Base-by-base conservation (phyloP, 2,888 invertebrate genomes). In the Oegoconia quadripuncta region DNA sequence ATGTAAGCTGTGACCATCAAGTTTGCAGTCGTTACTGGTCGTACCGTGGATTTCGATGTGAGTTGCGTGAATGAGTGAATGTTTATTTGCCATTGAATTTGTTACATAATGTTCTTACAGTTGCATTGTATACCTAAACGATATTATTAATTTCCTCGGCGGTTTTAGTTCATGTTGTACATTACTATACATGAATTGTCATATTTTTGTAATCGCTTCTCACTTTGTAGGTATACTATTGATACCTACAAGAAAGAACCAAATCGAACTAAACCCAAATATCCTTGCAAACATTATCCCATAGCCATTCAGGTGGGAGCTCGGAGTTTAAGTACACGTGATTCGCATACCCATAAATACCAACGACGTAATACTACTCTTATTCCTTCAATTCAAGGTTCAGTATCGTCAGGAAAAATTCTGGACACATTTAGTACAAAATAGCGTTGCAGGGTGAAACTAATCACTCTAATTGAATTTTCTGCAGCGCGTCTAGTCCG, bases 401-500 rank as follows among this genome's bases (percentile, higher is more conserved):
- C 33, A 62, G 44, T 52, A 41, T 62, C n/a, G 35, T 41, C 38
- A 43, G 37, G 25, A 46, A 56, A 54, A 55, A 49, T 28, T 29
- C 34, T 43, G 42, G 59, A 67, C 66, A 68, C 59, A 68, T 74
- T 67, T 51, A 62, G 56, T 61, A 64, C 64, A 64, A 65, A 65
- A 68, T 64, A 61, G 50, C 65, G 64, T 74, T 73, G 72, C 75
- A 71, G 67, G 76, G 71, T 65, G 69, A 72, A 75, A 77, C 75
- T 82, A 81, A 82, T 81, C 74, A 75, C 68, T 64, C 57, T 74
- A 76, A 81, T 81, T 78, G 77, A 73, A 82, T 82, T 80, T 74
- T 69, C 73, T 72, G 71, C 68, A 59, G 69, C 72, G 69, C 60
- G 64, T 66, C 64, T 64, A 59, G 56, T 64, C 46, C 77, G 77